Evolutionary conservation across 2,113 vertebrate genomes (phyloP), one percentile per base, ranked within the genome.

Genomic region (Corydoras maculifer): DNA sequence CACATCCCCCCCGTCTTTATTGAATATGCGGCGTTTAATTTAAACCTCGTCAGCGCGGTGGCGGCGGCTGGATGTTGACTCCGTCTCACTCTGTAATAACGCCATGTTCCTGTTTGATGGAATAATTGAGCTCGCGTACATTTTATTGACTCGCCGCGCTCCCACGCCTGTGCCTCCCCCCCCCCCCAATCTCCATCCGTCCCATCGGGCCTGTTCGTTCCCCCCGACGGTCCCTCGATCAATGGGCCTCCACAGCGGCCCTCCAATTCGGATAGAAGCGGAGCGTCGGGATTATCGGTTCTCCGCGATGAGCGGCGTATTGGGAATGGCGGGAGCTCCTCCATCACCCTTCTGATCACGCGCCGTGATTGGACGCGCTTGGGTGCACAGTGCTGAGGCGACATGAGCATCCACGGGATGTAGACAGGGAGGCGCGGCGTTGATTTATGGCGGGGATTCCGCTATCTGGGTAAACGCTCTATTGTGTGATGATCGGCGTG

Each of bases 201-300:
- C 43, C 58, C 13, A 18, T 76, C 32, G 66, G 53, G 73, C 73
- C 63, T 63, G 15, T 66, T 84, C 75, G 61, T 51, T 14, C 30
- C 76, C 70, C 61, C 70, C 70, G 72, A 84, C 84, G 69, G 83
- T 84, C 73, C 83, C 61, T 31, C 64, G 30, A 62, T 68, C 50
- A 51, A 88, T 87, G 85, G 86, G 81, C 72, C 68, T 69, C 35
- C 35, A 8, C 35, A 25, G 43, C 75, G 82, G 82, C 81, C 63
- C 69, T 63, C 75, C 83, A 82, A 86, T 89, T 89, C 83, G 80
- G 84, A 88, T 91, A 84, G 77, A 91, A 90, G 88, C 88, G 84
- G 87, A 85, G 72, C 80, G 31, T 71, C 72, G 72, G 18, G 82
- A 88, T 87, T 87, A 82, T 25, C 18, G 18, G 18, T 25, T 25